Base-by-base conservation (phyloP, 2,113 vertebrate genomes). In the Meleagris gallopavo region DNA sequence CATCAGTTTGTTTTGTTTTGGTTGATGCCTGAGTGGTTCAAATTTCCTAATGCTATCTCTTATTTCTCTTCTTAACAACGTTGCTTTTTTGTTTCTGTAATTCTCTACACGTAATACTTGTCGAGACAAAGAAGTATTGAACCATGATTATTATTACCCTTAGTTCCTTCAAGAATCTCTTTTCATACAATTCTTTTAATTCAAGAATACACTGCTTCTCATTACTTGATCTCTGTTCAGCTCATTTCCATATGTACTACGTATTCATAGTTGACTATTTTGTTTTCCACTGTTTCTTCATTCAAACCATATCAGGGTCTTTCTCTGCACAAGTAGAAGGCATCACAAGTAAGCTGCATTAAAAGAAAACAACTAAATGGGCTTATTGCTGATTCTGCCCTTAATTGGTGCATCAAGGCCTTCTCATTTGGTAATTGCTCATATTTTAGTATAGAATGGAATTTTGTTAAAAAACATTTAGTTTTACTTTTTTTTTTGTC, bases 401-500 rank as follows among this genome's bases (percentile, higher is more conserved):
- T 80, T 67, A 45, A 58, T 7, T 76, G 62, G 16, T 90, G 6
- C 40, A 48, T 38, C n/a, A 48, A 90, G 40, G 61, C 45, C n/a
- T 22, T 18, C 75, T 94, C 73, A 54, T 83, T 91, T 89, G 52
- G 62, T 38, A 91, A 41, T 61, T 62, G 50, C 45, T 75, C 83
- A 6, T 88, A 40, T 76, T 91, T 69, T 84, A 72, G 65, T 69
- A 4, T 61, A 65, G 46, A 81, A 48, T 64, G 40, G 27, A 46
- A 80, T 81, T 85, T 36, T 22, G 11, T 81, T 75, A 54, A 78
- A 72, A 40, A 55, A 16, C 54, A n/a, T 64, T 95, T 77, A 90
- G 84, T 70, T 89, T 52, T 88, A 69, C 84, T 94, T 95, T 93
- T n/a, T 54, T 94, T 95, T 87, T 48, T 19, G 36, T 94, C 43